A percentile compares a stretch with the other conserved stretches of the same genome.
Evolutionary conservation across 2,113 vertebrate species (phyloP).

Genomic region (Tichodroma muraria): DNA sequence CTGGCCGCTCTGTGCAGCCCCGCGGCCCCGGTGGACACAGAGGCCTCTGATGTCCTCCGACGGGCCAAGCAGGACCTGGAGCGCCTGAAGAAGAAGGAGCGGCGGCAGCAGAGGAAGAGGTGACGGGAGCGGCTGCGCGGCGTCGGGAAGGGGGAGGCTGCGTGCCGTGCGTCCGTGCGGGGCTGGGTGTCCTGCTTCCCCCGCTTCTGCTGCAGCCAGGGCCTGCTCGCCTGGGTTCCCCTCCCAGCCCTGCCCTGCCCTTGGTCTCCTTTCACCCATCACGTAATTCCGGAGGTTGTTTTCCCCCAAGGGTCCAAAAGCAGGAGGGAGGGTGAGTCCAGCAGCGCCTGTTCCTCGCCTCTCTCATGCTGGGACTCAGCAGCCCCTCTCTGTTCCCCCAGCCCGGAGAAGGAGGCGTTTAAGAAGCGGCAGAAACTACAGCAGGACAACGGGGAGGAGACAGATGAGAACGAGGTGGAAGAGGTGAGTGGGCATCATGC

Average conservation of each 20-base stretch:
- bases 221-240: background rate
- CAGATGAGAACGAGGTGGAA: conserved; percentile 79
- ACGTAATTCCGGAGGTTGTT: background rate
- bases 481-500: conserved; percentile 63
- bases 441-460: conserved; percentile 82
- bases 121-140: background rate
- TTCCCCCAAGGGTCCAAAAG: background rate
- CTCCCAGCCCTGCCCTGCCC: background rate
- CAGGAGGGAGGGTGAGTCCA: background rate
- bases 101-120: conserved; percentile 86
- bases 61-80: conserved; percentile 92
- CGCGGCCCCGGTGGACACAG: conserved; percentile 73
- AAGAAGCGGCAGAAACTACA: conserved; percentile 87
- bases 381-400: conserved; percentile 9
- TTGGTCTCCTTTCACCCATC: background rate
- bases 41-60: conserved; percentile 85
- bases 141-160: background rate
- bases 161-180: fast-evolving
- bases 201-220: background rate
- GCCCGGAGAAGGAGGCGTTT: conserved; percentile 85
- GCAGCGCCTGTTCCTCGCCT: background rate
- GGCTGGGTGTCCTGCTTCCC: background rate
- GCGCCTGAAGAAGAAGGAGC: conserved; percentile 89
- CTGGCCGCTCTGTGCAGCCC: conserved; percentile 69
- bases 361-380: background rate